These are phyloP conservation scores for Eulemur rubriventer DNA, from an alignment of 2,797 vertebrate genomes.

Conservation along the genomic window DNA sequence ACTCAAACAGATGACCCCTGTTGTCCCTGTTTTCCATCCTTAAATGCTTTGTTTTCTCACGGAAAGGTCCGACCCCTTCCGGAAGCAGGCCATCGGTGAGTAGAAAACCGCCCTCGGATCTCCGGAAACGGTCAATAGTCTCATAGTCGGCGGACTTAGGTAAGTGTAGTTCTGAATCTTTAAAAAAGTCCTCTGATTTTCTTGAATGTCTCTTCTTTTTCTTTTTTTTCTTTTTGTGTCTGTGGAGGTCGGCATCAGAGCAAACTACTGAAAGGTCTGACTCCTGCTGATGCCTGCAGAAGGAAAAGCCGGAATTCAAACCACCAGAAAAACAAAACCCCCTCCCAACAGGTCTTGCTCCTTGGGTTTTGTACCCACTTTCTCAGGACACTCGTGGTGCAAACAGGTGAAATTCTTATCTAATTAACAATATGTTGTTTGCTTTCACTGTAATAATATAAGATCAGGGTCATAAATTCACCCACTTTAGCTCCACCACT, in stretches of 20 bases:
- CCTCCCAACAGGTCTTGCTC: no score
- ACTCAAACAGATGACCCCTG: constrained; percentile 63
- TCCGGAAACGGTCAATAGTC: constrained; percentile 50
- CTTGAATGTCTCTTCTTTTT: constrained; percentile 86
- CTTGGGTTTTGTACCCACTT: accelerated
- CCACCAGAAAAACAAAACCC: not conserved
- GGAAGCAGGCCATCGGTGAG: constrained; percentile 55
- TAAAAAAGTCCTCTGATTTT: constrained; percentile 78
- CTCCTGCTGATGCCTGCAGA: constrained; percentile 85
- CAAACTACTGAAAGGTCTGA: constrained; percentile 83
- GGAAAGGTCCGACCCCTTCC: constrained; percentile 71
- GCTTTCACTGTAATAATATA: not conserved
- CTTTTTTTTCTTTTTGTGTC: constrained; percentile 92
- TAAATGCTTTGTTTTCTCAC: constrained; percentile 71
- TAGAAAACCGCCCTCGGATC: constrained; percentile 54
- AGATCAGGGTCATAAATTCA: not conserved
- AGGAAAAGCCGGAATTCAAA: constrained; percentile 10
- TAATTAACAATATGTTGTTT: not conserved
- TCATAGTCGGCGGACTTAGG: constrained; percentile 65
- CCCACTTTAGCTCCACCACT: not conserved
- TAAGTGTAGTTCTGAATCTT: constrained; percentile 53
- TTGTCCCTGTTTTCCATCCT: constrained; percentile 72
- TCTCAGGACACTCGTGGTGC: accelerated
- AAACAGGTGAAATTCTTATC: accelerated
- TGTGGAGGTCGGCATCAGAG: constrained; percentile 85